Evolutionary conservation across 1,140 invertebrate species (phyloP).

Genomic region (Paracyclopina nana): DNA sequence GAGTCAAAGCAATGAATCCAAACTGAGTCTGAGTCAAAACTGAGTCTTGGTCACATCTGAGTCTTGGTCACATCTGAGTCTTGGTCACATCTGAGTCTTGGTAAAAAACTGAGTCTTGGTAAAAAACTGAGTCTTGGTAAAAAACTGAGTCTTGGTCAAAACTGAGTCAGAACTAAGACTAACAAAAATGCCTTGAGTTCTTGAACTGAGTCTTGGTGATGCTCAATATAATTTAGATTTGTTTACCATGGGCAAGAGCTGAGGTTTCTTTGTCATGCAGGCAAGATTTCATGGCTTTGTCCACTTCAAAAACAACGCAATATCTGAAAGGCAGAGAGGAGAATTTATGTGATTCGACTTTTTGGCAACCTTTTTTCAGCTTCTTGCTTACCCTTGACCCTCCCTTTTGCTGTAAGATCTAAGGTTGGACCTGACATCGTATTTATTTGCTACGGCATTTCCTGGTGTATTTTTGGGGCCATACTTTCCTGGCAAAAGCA

Average conservation of each 20-base stretch:
- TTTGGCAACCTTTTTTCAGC: not conserved
- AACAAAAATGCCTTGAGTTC: not conserved
- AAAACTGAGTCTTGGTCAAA: not conserved
- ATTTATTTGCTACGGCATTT: not conserved
- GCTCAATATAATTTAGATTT: not conserved
- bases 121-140: not conserved
- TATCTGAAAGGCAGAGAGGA: not conserved
- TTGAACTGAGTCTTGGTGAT: not conserved
- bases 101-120: not conserved
- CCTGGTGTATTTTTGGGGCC: not conserved
- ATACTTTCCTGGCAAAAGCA: constrained; percentile 9
- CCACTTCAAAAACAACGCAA: constrained; percentile 10
- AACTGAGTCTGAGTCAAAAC: too few relatives aligned
- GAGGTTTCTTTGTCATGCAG: not conserved
- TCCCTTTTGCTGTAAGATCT: constrained; percentile 6
- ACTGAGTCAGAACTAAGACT: too few relatives aligned
- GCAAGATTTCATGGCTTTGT: constrained; percentile 2
- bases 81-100: not conserved
- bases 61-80: too few relatives aligned
- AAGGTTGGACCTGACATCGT: constrained; percentile 9
- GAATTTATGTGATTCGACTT: not conserved
- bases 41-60: too few relatives aligned
- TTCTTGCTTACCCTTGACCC: not conserved
- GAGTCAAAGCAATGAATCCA: too few relatives aligned
- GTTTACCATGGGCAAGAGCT: not conserved